A percentile compares a stretch with the other conserved stretches of the same genome.
These are phyloP conservation scores for Helogale parvula DNA, from an alignment of 2,113 vertebrate genomes.

Conservation along the genomic window DNA sequence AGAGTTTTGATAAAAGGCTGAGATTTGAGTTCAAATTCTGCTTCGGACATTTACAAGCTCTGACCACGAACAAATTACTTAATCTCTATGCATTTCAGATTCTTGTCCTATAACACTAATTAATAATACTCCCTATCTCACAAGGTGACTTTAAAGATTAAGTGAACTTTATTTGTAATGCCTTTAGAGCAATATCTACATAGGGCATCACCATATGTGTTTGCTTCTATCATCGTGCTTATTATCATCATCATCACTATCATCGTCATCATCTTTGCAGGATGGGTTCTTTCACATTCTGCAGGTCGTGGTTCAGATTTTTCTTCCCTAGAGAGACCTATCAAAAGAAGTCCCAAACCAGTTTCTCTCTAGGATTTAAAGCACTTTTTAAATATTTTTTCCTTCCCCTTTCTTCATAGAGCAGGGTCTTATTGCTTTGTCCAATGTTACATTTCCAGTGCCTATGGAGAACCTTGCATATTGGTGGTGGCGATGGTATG, in stretches of 20 bases:
- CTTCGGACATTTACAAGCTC: neutral
- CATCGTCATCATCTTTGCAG: neutral
- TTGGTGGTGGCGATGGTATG: neutral
- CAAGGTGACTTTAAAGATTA: neutral
- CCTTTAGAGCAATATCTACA: neutral
- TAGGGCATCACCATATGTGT: rapidly evolving
- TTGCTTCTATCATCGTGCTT: neutral
- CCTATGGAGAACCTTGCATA: neutral
- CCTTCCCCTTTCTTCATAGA: neutral
- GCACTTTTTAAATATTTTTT: neutral
- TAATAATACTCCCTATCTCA: neutral
- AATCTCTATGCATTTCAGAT: neutral
- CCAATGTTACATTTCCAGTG: neutral
- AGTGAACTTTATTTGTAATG: neutral
- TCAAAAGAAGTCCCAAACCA: neutral
- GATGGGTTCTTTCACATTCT: neutral
- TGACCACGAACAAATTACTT: neutral
- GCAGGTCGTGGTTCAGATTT: neutral
- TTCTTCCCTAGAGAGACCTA: neutral
- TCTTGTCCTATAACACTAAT: neutral
- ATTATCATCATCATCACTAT: neutral
- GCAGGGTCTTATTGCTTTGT: neutral
- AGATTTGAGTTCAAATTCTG: neutral
- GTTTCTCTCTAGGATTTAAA: neutral
- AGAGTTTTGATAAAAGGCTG: neutral